Evolutionary conservation across 1,140 invertebrate species (phyloP), one percentile per base, ranked within the genome.

Genomic region (Sycophaga agraensis): DNA sequence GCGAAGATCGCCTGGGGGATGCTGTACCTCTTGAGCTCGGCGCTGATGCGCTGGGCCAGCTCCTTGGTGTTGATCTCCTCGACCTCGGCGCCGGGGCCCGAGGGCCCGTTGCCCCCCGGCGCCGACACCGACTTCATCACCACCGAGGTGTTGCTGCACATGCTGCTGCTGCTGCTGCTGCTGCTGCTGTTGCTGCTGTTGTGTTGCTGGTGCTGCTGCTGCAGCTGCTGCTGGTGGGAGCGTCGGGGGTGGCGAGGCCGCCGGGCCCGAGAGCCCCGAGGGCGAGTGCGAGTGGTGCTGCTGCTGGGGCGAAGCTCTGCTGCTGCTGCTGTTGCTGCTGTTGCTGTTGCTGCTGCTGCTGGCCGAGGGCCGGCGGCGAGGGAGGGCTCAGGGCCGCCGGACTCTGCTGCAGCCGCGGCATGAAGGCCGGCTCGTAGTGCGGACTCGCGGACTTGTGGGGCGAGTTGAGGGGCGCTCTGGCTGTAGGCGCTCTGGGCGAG

Each of bases 51-150:
- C 80, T 98, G 96, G 40, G 98, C 97, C 70, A 99, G 82, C 76
- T 99, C 97, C 83, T 99, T 98, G 14, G 97, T 99, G 85, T 99
- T 99, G 73, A 99, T 97, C 82, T 99, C 97, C 78, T 99, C 97
- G 57, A 92, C 87, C 74, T 97, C 89, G 34, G 59, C 82, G n/a
- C n/a, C n/a, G n/a, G n/a, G n/a, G 79, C 54, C 85, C 84, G 73
- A 77, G 60, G 82, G 79, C 28, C 28, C 28, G 54, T 85, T 84
- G 73, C 81, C 74, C 69, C 79, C 85, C 84, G 65, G 70, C 28
- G 28, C 28, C 11, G 28, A 31, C 28, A 31, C 11, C 28, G 28
- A 4, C 28, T 6, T 11, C 28, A 31, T 31, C 28, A 31, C 28
- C 28, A 11, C 28, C 28, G 11, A 4, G 5, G 28, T 31, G 28